Evolutionary conservation across 2,888 invertebrate genomes (phyloP).

Genomic region (Andricus curvator): DNA sequence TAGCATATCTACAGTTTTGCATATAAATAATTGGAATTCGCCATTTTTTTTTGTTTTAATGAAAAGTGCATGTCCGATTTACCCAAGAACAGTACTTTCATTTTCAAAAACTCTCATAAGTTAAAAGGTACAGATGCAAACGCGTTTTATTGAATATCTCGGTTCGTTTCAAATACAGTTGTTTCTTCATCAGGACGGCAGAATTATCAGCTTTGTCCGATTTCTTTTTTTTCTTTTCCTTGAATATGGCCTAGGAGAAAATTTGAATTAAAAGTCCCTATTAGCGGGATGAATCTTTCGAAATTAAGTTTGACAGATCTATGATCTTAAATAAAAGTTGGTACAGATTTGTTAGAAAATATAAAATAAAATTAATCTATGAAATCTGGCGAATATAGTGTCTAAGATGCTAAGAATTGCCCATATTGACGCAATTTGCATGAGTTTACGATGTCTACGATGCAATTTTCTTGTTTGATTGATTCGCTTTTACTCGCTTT

Average conservation of each 20-base stretch:
- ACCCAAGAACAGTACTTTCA: too few relatives aligned
- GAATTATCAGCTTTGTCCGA: conserved; percentile 15
- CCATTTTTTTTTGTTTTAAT: too few relatives aligned
- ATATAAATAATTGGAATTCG: too few relatives aligned
- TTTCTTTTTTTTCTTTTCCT: neutral
- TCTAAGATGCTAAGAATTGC: neutral
- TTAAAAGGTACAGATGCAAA: too few relatives aligned
- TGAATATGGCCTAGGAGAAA: neutral
- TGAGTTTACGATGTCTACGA: neutral
- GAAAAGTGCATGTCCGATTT: too few relatives aligned
- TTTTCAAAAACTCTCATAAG: too few relatives aligned
- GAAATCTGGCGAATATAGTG: neutral
- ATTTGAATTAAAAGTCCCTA: neutral
- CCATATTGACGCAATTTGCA: neutral
- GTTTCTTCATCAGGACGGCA: too few relatives aligned
- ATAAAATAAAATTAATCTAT: too few relatives aligned
- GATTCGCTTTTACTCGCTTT: conserved; percentile 27
- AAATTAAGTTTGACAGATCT: neutral
- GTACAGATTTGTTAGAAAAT: too few relatives aligned
- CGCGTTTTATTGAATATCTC: too few relatives aligned
- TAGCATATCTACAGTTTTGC: too few relatives aligned
- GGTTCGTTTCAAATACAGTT: too few relatives aligned
- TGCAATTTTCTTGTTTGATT: conserved; percentile 26
- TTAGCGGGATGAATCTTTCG: neutral
- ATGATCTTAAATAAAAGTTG: neutral